These are phyloP conservation scores for Panagrolaimus sp. DNA, from an alignment of 1,140 invertebrate species.

Conservation along the genomic window DNA sequence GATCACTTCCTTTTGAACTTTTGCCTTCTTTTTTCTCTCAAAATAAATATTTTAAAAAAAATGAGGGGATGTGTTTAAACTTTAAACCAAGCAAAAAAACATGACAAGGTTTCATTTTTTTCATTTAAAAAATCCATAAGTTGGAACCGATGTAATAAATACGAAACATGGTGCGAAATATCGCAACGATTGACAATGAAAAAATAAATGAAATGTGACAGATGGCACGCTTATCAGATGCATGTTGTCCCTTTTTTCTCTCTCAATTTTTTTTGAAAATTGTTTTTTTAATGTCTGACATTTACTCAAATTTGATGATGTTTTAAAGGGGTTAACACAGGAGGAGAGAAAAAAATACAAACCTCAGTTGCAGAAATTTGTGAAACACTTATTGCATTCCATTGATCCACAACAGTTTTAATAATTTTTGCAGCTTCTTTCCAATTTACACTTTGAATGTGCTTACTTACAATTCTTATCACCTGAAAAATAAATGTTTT, in stretches of 20 bases:
- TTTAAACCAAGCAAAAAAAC: background rate
- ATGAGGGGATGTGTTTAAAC: background rate
- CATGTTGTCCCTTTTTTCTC: background rate
- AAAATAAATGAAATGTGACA: constrained; percentile 8
- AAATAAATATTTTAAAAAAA: constrained; percentile 16
- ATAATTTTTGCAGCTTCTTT: constrained; percentile 91
- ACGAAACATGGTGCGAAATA: constrained; percentile 3
- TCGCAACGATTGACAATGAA: constrained; percentile 5
- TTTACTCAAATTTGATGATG: too few relatives aligned
- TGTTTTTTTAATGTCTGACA: too few relatives aligned
- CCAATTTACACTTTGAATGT: constrained; percentile 69
- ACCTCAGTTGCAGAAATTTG: constrained; percentile 33
- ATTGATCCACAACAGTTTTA: constrained; percentile 88
- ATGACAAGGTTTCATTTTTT: background rate
- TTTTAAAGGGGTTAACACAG: background rate
- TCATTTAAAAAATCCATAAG: background rate
- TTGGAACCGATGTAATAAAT: constrained; percentile 3
- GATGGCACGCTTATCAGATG: constrained; percentile 18
- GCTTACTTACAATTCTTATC: constrained; percentile 74
- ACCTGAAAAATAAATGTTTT: constrained; percentile 35
- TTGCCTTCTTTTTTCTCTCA: background rate
- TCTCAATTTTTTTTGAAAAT: too few relatives aligned
- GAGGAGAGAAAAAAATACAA: constrained; percentile 20
- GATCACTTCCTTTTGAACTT: constrained; percentile 10
- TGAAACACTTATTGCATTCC: constrained; percentile 67